Percentiles rank a stretch among this genome's conserved stretches.
phyloP scores from a whole-genome alignment of 2,797 vertebrate species.

The Sebastes goodei region DNA sequence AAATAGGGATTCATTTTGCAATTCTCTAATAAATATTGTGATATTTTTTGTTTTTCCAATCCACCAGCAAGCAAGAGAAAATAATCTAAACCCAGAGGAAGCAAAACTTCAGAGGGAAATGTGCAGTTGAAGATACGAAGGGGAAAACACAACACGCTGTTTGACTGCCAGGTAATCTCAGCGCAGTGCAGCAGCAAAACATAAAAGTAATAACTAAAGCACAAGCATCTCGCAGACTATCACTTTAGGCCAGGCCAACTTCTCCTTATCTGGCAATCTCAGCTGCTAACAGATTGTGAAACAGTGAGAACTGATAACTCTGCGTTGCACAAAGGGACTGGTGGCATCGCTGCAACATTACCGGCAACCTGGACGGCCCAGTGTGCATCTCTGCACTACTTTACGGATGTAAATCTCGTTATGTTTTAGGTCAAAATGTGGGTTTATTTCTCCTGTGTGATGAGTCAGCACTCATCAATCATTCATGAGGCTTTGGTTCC shows the following conservation, averaged over 20 bases:
- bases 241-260: slow-evolving; percentile 39
- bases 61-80: background rate
- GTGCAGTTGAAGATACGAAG: slow-evolving; percentile 43
- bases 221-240: slow-evolving; percentile 44
- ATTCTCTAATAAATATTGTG: background rate
- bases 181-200: slow-evolving; percentile 34
- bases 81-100: slow-evolving; percentile 17
- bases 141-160: slow-evolving; percentile 18
- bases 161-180: slow-evolving; percentile 51
- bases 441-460: slow-evolving; percentile 66
- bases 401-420: slow-evolving; percentile 62
- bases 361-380: slow-evolving; percentile 19
- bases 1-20: background rate
- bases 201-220: slow-evolving; percentile 57
- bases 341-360: slow-evolving; percentile 20
- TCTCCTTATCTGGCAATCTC: slow-evolving; percentile 53
- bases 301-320: slow-evolving; percentile 36
- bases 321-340: slow-evolving; percentile 11
- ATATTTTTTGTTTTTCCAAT: slow-evolving; percentile 2
- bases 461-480: slow-evolving; percentile 83
- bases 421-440: slow-evolving; percentile 76
- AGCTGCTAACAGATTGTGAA: slow-evolving; percentile 42
- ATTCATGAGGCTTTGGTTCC: slow-evolving; percentile 74
- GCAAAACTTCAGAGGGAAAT: slow-evolving; percentile 43
- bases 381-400: slow-evolving; percentile 15